These are phyloP conservation scores for Bombus superbus DNA, from an alignment of 1,140 invertebrate genomes.

Conservation along the genomic window DNA sequence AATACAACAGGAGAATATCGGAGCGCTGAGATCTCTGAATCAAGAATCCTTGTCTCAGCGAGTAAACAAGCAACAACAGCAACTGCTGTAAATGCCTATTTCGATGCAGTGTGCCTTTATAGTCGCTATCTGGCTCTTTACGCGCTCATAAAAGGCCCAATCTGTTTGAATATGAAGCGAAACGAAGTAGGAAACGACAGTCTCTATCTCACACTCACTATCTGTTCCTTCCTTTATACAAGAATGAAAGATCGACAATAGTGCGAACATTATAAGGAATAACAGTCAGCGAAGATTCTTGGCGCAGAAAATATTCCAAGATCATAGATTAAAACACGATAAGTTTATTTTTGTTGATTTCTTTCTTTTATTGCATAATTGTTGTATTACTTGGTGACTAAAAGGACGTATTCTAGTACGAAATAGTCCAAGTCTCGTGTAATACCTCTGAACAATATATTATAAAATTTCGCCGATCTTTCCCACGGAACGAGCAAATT, in stretches of 20 bases:
- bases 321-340: background rate
- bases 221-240: background rate
- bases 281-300: background rate
- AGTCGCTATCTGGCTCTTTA: conserved; percentile 11
- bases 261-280: background rate
- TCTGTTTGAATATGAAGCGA: conserved; percentile 7
- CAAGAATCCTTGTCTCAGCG: background rate
- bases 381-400: background rate
- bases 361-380: background rate
- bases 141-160: conserved; percentile 21
- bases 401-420: background rate
- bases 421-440: too few species aligned
- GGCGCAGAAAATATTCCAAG: background rate
- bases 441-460: too few species aligned
- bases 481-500: too few species aligned
- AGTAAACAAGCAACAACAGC: conserved; percentile 1
- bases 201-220: background rate
- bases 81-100: background rate
- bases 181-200: conserved; percentile 8
- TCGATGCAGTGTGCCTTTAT: background rate
- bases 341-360: background rate
- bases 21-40: background rate
- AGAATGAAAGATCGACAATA: background rate
- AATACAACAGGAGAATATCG: background rate
- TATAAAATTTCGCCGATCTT: too few species aligned